Evolutionary conservation across 2,797 vertebrate species (phyloP).

Genomic region (Trachops cirrhosus): DNA sequence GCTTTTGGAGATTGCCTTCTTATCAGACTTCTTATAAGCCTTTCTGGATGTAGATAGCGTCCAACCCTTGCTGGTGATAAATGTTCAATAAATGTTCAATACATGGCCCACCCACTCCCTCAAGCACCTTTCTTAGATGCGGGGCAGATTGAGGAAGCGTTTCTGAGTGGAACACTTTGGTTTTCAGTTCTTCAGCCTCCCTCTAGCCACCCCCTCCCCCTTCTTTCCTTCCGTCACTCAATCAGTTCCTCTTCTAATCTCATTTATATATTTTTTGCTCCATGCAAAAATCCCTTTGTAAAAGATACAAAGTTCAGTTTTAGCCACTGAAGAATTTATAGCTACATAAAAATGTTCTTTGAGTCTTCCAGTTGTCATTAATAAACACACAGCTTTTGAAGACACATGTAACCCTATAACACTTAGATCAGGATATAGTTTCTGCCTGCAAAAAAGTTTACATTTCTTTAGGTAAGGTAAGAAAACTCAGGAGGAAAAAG

Average conservation of each 20-base stretch:
- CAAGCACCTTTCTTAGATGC: slow-evolving; percentile 5
- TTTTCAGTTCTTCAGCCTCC: neutral
- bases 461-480: slow-evolving; percentile 3
- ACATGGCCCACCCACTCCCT: neutral
- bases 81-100: no score
- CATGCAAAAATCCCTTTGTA: neutral
- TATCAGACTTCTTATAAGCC: neutral
- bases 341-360: neutral
- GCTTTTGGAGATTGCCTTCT: neutral
- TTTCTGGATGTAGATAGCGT: neutral
- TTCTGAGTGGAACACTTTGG: neutral
- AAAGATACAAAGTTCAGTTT: neutral
- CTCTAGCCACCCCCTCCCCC: neutral
- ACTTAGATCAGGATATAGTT: neutral
- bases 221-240: neutral
- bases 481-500: neutral
- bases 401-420: neutral
- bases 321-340: neutral
- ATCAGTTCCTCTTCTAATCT: neutral
- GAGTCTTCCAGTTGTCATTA: neutral
- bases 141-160: neutral
- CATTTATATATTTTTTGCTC: neutral
- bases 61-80: neutral
- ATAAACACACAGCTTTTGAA: neutral
- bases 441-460: neutral